phyloP scores from a whole-genome alignment of 2,888 invertebrate genomes.

The Leptinotarsa tumamoca region DNA sequence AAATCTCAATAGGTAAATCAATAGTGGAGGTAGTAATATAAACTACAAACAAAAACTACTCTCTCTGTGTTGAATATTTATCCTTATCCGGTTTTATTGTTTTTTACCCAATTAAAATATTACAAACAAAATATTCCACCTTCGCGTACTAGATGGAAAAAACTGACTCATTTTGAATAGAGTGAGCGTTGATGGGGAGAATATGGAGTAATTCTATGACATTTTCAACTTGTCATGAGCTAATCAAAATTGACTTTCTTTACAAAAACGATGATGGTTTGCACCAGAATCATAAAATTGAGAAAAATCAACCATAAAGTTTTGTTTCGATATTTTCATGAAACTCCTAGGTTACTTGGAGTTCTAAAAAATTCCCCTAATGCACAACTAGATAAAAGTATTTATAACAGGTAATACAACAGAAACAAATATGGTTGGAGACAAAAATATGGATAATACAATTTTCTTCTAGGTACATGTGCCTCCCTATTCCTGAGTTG shows the following conservation, averaged over 20 bases:
- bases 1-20: too few species aligned
- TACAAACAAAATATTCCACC: not conserved
- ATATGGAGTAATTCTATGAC: not conserved
- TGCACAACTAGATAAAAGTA: not conserved
- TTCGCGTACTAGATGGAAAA: not conserved
- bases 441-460: not conserved
- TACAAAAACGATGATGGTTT: not conserved
- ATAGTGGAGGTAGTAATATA: too few species aligned
- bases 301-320: not conserved
- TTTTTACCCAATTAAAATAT: too few species aligned
- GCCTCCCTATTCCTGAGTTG: constrained; percentile 72
- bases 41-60: too few species aligned
- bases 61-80: too few species aligned
- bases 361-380: constrained; percentile 3
- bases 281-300: not conserved
- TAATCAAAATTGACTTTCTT: not conserved
- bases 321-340: constrained; percentile 3
- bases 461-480: constrained; percentile 65
- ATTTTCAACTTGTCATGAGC: not conserved
- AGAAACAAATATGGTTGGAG: not conserved
- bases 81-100: too few species aligned
- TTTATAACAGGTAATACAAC: constrained; percentile 9
- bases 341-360: not conserved
- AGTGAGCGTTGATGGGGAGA: not conserved
- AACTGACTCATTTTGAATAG: not conserved